Evolutionary conservation across 1,140 invertebrate species (phyloP).

Genomic region (Aphaenogaster floridana): DNA sequence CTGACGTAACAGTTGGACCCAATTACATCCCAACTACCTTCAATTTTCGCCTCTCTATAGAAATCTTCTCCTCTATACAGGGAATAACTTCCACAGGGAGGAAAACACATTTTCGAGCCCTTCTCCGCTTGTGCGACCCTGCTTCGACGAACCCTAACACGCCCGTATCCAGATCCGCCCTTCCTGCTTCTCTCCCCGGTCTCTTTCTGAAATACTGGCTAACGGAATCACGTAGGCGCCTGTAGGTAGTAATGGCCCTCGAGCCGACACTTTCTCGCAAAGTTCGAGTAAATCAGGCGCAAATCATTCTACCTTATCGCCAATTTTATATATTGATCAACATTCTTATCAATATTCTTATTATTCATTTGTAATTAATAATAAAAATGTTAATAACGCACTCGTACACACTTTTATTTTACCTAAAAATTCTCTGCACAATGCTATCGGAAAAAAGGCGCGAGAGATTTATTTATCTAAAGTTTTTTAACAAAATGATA

Average conservation of each 20-base stretch:
- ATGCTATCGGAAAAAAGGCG: neutral
- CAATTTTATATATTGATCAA: neutral
- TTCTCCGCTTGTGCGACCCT: conserved; percentile 2
- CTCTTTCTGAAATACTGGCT: conserved; percentile 27
- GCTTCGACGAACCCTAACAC: conserved; percentile 20
- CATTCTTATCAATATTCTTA: neutral
- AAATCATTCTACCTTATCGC: neutral
- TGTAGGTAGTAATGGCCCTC: conserved; percentile 32
- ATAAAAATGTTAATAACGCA: neutral
- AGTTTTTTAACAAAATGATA: neutral
- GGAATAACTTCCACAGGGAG: conserved; percentile 44
- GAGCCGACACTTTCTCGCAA: neutral
- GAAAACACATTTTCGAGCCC: conserved; percentile 36
- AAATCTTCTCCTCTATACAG: conserved; percentile 47
- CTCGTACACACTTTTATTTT: neutral
- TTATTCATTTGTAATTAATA: neutral
- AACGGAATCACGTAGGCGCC: conserved; percentile 78
- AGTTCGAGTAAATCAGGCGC: conserved; percentile 13
- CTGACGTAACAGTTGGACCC: conserved; percentile 45
- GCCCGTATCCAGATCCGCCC: conserved; percentile 49
- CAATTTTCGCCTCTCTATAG: conserved; percentile 48
- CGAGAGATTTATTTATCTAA: neutral
- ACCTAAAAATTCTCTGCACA: neutral
- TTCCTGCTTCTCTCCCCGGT: conserved; percentile 9
- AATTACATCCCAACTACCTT: conserved; percentile 54